Conservation (phyloP, 2,888 invertebrate species). For the Epsilonema sp. region DNA sequence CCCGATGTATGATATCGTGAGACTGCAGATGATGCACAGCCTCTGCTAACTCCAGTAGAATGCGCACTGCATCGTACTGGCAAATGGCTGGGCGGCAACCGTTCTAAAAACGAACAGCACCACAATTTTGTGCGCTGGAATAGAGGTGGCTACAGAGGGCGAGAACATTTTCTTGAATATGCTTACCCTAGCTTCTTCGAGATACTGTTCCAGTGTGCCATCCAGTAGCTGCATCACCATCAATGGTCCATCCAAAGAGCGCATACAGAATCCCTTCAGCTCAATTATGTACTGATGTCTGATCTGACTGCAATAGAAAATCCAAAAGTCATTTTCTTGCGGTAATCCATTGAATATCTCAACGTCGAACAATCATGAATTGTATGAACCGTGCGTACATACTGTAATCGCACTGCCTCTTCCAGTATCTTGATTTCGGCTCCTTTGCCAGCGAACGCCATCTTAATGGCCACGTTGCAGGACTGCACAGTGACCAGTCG, state of each 20-base stretch:
- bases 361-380: too few species aligned
- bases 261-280: neutral
- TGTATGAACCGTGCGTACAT: too few species aligned
- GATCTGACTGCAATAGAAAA: neutral
- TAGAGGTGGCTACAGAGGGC: too few species aligned
- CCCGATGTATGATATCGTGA: neutral
- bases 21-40: neutral
- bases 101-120: too few species aligned
- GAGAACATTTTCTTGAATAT: too few species aligned
- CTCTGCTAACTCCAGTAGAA: neutral
- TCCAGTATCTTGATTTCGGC: neutral
- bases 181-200: neutral
- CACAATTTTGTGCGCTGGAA: too few species aligned
- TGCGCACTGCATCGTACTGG: too few species aligned
- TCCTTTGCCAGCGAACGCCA: neutral
- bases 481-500: neutral
- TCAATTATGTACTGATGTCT: neutral
- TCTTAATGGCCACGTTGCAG: neutral
- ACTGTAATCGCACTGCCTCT: neutral
- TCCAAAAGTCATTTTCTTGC: too few species aligned
- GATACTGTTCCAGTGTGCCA: neutral
- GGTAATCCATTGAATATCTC: too few species aligned
- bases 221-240: neutral
- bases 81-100: too few species aligned
- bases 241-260: neutral